Percentiles rank a stretch among this genome's conserved stretches.
These are phyloP conservation scores for Buathra laborator DNA, from an alignment of 2,888 invertebrate species.

Conservation along the genomic window DNA sequence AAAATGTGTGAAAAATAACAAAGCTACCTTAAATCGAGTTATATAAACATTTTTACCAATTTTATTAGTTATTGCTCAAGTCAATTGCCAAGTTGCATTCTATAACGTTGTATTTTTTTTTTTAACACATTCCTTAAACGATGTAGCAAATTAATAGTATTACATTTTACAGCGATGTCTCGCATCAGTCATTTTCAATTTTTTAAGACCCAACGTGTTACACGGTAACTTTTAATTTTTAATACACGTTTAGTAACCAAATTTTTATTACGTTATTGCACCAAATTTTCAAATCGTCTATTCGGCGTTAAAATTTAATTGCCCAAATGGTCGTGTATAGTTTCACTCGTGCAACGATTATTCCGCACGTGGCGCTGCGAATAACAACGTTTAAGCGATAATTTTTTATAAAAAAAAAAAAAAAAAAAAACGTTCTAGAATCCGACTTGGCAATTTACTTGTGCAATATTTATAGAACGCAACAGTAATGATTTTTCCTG, in stretches of 20 bases:
- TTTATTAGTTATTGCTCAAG: not conserved
- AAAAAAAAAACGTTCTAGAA: not conserved
- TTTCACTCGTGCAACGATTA: conserved; percentile 11
- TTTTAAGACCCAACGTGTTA: too few relatives aligned
- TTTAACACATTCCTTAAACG: not conserved
- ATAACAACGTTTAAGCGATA: conserved; percentile 18
- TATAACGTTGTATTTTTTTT: too few relatives aligned
- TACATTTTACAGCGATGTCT: not conserved
- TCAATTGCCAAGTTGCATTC: too few relatives aligned
- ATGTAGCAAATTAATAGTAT: not conserved
- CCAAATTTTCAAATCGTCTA: not conserved
- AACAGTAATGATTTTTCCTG: not conserved
- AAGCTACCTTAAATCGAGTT: not conserved
- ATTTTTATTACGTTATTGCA: conserved; percentile 26
- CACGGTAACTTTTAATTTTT: too few relatives aligned
- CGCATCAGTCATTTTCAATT: too few relatives aligned
- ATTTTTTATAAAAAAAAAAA: not conserved
- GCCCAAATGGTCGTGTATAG: conserved; percentile 16
- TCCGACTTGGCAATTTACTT: conserved; percentile 15
- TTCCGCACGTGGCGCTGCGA: conserved; percentile 4
- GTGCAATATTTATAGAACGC: conserved; percentile 20
- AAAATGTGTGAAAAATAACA: too few relatives aligned
- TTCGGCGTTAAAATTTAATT: conserved; percentile 47
- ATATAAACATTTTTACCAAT: not conserved
- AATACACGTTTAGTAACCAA: too few relatives aligned